phyloP scores from a whole-genome alignment of 1,140 invertebrate genomes.

The Galendromus occidentalis region DNA sequence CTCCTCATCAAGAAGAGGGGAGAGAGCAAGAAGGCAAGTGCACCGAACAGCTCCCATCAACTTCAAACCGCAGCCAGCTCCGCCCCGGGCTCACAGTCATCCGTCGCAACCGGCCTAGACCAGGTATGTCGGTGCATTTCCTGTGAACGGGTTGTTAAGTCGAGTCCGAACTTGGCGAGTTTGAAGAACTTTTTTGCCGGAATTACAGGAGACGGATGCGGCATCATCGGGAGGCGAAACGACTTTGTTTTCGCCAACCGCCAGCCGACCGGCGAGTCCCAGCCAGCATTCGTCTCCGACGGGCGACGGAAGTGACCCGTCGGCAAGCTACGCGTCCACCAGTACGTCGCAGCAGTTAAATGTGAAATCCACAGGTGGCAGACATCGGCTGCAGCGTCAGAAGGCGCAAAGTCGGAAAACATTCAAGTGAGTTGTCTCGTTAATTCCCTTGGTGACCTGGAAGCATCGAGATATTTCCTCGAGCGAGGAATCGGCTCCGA shows the following conservation, averaged over 20 bases:
- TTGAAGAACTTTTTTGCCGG: not conserved
- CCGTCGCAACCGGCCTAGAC: slow-evolving; percentile 16
- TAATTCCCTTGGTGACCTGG: too few species aligned
- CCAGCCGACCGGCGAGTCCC: not conserved
- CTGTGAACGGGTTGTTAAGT: not conserved
- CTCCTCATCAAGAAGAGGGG: slow-evolving; percentile 19
- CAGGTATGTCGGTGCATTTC: not conserved
- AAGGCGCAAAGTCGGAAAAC: slow-evolving; percentile 84
- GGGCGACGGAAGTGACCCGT: slow-evolving; percentile 14
- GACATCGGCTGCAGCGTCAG: slow-evolving; percentile 63
- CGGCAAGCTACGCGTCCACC: slow-evolving; percentile 16
- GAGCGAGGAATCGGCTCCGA: too few species aligned
- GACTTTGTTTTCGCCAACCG: not conserved
- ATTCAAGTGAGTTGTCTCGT: slow-evolving; percentile 38
- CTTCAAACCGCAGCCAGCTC: slow-evolving; percentile 13
- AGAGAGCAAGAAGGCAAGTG: slow-evolving; percentile 15
- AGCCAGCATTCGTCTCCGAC: not conserved
- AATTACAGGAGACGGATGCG: not conserved
- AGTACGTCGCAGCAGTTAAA: slow-evolving; percentile 18
- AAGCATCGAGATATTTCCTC: too few species aligned
- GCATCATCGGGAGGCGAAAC: slow-evolving; percentile 9
- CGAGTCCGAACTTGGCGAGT: not conserved
- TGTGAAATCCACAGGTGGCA: slow-evolving; percentile 24
- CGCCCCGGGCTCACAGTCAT: slow-evolving; percentile 13
- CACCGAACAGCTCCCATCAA: slow-evolving; percentile 14